Conservation (phyloP, 2,113 vertebrate species). For the Crypturellus undulatus region DNA sequence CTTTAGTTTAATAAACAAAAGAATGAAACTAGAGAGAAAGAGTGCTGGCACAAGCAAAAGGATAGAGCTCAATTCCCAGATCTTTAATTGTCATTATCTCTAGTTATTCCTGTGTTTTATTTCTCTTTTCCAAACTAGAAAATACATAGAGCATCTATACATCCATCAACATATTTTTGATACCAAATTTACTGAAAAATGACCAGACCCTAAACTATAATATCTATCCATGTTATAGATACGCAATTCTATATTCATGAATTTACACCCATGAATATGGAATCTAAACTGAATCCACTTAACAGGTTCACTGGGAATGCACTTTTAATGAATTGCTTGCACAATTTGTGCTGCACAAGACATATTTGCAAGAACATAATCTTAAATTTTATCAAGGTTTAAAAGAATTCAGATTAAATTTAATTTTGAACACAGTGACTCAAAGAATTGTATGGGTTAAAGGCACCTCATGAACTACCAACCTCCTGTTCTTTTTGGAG, state of each 20-base stretch:
- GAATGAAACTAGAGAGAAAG: not conserved
- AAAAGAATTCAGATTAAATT: not conserved
- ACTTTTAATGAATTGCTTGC: not conserved
- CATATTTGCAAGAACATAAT: not conserved
- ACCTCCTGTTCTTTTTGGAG: not conserved
- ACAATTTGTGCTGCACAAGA: not conserved
- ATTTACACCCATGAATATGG: not conserved
- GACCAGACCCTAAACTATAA: not conserved
- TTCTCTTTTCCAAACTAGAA: not conserved
- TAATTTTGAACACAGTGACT: not conserved
- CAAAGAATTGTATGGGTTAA: not conserved
- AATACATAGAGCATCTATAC: not conserved
- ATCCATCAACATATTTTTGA: not conserved
- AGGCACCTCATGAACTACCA: fast-evolving
- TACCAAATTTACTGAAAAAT: not conserved
- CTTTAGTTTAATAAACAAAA: not conserved
- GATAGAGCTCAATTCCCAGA: not conserved
- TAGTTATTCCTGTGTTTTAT: not conserved
- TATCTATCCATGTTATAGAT: not conserved
- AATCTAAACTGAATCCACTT: not conserved
- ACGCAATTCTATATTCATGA: too few relatives aligned
- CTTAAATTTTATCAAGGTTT: not conserved
- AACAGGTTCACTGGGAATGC: not conserved
- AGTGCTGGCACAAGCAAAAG: not conserved
- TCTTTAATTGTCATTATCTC: not conserved